Percentiles rank a stretch among this genome's conserved stretches.
phyloP scores from a whole-genome alignment of 2,113 vertebrate species.

The Dipodomys stephensi region DNA sequence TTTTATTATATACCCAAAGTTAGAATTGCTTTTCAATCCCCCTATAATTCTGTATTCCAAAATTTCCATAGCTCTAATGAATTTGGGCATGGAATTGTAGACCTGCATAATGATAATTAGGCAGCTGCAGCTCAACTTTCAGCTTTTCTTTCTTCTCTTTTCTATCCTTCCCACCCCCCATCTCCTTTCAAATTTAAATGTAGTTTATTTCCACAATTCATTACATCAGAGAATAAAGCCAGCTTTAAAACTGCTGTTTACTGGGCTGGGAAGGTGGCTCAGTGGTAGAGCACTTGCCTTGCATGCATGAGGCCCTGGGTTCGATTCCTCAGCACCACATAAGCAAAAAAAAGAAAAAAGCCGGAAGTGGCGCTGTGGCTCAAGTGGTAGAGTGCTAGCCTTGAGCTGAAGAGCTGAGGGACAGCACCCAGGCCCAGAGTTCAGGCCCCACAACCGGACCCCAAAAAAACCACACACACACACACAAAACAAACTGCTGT shows the following conservation, averaged over 20 bases:
- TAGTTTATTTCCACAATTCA: not conserved
- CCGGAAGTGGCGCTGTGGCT: no score
- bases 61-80: not conserved
- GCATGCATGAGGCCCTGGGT: no score
- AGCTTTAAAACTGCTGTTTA: not conserved
- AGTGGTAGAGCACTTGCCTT: no score
- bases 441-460: no score
- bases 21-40: conserved; percentile 3
- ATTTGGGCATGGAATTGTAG: not conserved
- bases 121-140: not conserved
- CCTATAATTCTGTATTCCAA: not conserved
- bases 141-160: not conserved
- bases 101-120: not conserved
- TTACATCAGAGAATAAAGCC: conserved; percentile 7
- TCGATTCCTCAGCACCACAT: no score
- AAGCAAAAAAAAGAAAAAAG: no score
- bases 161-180: no score
- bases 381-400: no score
- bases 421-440: no score
- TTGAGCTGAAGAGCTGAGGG: no score
- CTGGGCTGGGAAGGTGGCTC: no score
- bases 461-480: no score
- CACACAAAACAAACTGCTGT: not conserved
- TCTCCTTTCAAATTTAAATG: not conserved
- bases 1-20: not conserved